Conservation (phyloP, 2,113 vertebrate species). For the Petrocephalus microphthalmus region DNA sequence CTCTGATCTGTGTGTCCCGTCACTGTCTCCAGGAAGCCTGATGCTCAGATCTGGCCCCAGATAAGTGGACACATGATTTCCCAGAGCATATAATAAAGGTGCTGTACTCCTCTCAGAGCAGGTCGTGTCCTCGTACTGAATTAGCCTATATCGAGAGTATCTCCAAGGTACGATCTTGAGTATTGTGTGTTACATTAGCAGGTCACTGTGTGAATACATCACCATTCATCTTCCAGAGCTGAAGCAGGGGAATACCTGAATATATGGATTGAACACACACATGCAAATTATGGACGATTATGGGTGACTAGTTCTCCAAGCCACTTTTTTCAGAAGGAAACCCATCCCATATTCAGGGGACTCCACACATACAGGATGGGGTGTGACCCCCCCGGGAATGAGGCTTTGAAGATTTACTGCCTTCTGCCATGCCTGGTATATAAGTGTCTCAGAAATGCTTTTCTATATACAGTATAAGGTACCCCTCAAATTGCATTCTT, state of each 20-base stretch:
- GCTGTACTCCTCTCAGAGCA: constrained; percentile 31
- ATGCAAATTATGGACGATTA: neutral
- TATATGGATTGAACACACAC: neutral
- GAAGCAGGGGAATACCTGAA: neutral
- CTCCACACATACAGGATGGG: neutral
- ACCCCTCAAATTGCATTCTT: neutral
- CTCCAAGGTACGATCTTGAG: constrained; percentile 24
- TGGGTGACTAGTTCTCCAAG: neutral
- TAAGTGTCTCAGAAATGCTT: neutral
- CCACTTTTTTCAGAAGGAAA: neutral
- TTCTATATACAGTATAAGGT: neutral
- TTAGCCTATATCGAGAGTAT: constrained; percentile 10
- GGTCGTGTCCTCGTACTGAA: constrained; percentile 23
- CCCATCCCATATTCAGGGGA: neutral
- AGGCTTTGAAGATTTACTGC: neutral
- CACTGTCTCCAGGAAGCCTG: constrained; percentile 56
- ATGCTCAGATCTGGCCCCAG: constrained; percentile 63
- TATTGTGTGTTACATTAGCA: neutral
- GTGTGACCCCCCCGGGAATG: neutral
- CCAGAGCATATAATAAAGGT: constrained; percentile 19
- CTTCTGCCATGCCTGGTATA: neutral
- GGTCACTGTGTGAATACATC: neutral
- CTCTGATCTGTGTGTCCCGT: constrained; percentile 64
- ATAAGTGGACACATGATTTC: constrained; percentile 42
- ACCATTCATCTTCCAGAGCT: neutral